Conservation (phyloP, 2,797 vertebrate genomes). For the Argyrosomus regius region DNA sequence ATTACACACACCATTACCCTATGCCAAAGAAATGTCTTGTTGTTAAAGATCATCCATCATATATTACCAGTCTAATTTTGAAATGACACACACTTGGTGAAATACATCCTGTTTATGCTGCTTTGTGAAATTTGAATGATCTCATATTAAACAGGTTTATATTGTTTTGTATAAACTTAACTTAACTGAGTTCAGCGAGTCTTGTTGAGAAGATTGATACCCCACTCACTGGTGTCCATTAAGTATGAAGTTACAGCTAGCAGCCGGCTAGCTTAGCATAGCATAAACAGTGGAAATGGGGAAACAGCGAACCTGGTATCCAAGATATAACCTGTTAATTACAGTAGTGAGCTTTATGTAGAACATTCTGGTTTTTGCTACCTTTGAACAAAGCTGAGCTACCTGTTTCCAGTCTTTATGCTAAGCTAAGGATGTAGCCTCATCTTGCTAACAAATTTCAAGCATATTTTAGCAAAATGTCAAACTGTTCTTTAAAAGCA, state of each 20-base stretch:
- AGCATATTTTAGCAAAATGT: background rate
- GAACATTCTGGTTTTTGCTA: background rate
- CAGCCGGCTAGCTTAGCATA: constrained; percentile 2
- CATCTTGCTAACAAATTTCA: background rate
- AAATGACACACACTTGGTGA: constrained; percentile 44
- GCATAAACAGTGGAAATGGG: background rate
- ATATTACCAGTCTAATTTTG: constrained; percentile 67
- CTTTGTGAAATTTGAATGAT: constrained; percentile 13
- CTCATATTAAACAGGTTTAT: background rate
- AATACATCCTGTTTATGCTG: background rate
- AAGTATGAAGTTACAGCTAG: background rate
- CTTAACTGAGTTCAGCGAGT: background rate
- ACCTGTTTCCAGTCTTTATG: background rate
- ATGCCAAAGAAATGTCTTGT: constrained; percentile 64
- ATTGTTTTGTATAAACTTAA: background rate
- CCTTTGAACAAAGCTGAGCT: background rate
- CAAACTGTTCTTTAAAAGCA: background rate
- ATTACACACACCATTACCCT: constrained; percentile 82
- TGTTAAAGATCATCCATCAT: constrained; percentile 73
- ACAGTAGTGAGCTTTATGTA: background rate
- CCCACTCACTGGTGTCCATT: too few species aligned
- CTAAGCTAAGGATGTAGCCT: background rate
- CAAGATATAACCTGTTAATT: background rate
- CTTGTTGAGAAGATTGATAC: background rate
- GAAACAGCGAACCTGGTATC: background rate